Conservation (phyloP, 2,888 invertebrate genomes). For the Phymatocera aterrima region DNA sequence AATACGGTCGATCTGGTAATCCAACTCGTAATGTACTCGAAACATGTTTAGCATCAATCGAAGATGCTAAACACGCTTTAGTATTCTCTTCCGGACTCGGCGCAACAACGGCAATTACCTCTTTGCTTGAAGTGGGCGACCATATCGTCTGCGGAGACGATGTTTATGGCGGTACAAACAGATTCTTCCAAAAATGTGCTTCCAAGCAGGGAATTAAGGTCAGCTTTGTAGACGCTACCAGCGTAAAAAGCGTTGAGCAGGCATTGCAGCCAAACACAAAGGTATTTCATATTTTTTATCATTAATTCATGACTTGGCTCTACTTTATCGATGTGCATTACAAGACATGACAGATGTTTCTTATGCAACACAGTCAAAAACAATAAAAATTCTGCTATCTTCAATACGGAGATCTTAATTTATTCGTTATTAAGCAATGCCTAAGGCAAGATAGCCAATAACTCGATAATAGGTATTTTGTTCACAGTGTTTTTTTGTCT, state of each 20-base stretch:
- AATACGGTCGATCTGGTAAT: conserved; percentile 96
- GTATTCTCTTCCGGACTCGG: conserved; percentile 95
- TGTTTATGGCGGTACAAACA: conserved; percentile 95
- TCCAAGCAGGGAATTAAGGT: conserved; percentile 84
- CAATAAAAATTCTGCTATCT: neutral
- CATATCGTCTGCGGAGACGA: conserved; percentile 95
- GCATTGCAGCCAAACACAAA: conserved; percentile 90
- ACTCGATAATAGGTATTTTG: neutral
- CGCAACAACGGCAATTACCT: conserved; percentile 85
- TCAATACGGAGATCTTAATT: neutral
- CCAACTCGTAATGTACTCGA: conserved; percentile 94
- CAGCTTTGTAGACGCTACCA: conserved; percentile 87
- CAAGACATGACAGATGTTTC: neutral
- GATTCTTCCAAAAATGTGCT: conserved; percentile 81
- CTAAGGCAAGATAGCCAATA: neutral
- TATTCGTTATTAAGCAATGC: conserved; percentile 18
- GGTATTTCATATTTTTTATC: conserved; percentile 74
- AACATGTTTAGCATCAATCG: conserved; percentile 91
- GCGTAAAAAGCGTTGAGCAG: conserved; percentile 80
- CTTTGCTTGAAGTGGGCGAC: conserved; percentile 89
- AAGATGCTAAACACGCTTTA: conserved; percentile 90
- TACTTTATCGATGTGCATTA: neutral
- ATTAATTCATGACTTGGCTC: no score
- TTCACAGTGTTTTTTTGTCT: neutral
- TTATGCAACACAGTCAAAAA: neutral